Conservation (phyloP, 92 coral and sea anemone genomes). For the Zoanthus sansibaricus region DNA sequence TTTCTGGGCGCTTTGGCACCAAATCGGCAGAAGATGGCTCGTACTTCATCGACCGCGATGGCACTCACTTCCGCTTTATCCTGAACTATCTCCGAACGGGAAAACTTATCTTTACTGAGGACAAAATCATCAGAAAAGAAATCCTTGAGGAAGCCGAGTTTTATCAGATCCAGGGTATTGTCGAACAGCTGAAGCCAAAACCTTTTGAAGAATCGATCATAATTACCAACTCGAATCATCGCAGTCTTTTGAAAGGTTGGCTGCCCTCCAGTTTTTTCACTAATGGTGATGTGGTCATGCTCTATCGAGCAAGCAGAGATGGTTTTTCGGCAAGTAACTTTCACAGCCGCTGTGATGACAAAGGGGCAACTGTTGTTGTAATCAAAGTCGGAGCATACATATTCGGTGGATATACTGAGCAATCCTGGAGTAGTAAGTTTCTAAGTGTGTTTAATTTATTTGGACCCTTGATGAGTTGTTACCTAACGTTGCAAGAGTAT, state of each 20-base stretch:
- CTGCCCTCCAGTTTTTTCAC: not conserved
- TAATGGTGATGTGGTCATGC: not conserved
- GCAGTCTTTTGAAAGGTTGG: not conserved
- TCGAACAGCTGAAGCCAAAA: conserved; percentile 39
- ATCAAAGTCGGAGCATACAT: not conserved
- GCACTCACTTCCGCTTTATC: conserved; percentile 73
- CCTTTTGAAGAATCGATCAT: conserved; percentile 17
- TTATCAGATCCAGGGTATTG: conserved; percentile 67
- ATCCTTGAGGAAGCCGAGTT: conserved; percentile 71
- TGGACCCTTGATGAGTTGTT: not conserved
- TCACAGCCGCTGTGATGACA: conserved; percentile 34
- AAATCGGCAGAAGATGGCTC: conserved; percentile 67
- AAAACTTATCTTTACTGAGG: conserved; percentile 67
- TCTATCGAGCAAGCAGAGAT: conserved; percentile 3
- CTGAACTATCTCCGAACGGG: conserved; percentile 71
- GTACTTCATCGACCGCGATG: conserved; percentile 74
- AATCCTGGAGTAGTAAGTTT: conserved; percentile 19
- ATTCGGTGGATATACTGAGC: conserved; percentile 35
- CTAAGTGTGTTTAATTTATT: not conserved
- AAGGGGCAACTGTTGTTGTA: conserved; percentile 22
- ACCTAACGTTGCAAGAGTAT: not conserved
- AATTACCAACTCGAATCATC: not conserved
- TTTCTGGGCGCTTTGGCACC: conserved; percentile 63
- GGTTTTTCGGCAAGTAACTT: conserved; percentile 29
- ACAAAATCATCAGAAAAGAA: conserved; percentile 42